Percentiles rank a stretch among this genome's conserved stretches.
Evolutionary conservation across 2,797 vertebrate genomes (phyloP).

Genomic region (Pipistrellus kuhlii): DNA sequence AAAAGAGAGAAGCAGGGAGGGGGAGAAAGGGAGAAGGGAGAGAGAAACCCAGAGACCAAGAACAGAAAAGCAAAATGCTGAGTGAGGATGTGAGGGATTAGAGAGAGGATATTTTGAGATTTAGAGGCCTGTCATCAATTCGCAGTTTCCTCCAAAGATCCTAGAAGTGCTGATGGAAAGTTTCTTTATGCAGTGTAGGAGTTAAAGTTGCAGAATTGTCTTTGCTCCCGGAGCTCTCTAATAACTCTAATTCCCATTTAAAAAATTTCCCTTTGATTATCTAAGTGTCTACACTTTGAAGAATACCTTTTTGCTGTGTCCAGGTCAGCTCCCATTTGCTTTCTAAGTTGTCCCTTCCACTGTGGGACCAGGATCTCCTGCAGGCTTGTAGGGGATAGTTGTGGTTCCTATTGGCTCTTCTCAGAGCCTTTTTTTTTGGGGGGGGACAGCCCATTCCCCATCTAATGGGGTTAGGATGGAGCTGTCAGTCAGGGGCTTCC

Average conservation of each 20-base stretch:
- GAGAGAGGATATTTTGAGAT: not conserved
- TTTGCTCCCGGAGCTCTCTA: not conserved
- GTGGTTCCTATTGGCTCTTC: not conserved
- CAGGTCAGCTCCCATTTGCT: not conserved
- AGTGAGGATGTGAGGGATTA: slow-evolving; percentile 1
- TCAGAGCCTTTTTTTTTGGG: not conserved
- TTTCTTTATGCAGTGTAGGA: not conserved
- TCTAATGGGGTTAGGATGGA: not conserved
- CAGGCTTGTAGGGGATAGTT: not conserved
- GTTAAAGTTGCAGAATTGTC: not conserved
- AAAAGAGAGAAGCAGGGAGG: not conserved
- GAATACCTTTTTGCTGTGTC: not conserved
- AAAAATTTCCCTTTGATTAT: not conserved
- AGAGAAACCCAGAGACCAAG: not conserved
- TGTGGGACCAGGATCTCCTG: not conserved
- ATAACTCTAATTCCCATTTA: not conserved
- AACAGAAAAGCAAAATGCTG: slow-evolving; percentile 51
- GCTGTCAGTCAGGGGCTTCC: not conserved
- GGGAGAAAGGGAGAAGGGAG: fast-evolving
- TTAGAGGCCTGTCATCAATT: not conserved
- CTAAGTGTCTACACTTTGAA: fast-evolving
- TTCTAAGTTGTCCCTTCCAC: not conserved
- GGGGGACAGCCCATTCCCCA: not conserved
- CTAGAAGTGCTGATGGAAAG: no score
- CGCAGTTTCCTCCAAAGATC: not conserved